A percentile compares a stretch with the other conserved stretches of the same genome.
phyloP scores from a whole-genome alignment of 37 sponge, comb jelly and placozoan genomes.

The Cladorhizidae sp. region DNA sequence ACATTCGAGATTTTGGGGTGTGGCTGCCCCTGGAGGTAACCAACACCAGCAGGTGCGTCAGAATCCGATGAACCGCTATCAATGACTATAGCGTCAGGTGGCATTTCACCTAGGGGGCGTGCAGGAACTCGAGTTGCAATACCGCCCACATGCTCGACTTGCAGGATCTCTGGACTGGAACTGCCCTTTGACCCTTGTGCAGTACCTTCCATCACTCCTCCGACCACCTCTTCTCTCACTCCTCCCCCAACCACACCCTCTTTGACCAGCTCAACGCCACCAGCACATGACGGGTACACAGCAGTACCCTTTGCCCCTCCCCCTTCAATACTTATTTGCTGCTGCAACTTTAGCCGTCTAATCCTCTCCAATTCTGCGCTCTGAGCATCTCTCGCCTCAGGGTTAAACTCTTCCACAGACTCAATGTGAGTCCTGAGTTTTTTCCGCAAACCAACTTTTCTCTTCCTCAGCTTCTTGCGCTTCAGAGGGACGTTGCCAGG shows the following conservation, averaged over 20 bases:
- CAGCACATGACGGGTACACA: background rate
- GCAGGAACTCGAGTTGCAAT: background rate
- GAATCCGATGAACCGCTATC: conserved; percentile 28
- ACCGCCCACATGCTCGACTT: background rate
- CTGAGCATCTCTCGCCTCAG: conserved; percentile 66
- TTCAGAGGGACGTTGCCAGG: background rate
- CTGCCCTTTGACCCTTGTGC: background rate
- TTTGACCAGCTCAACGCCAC: background rate
- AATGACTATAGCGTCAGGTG: conserved; percentile 30
- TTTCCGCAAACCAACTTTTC: conserved; percentile 20
- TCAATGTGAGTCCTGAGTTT: conserved; percentile 36
- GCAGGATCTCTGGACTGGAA: conserved; percentile 12
- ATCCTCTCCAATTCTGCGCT: conserved; percentile 77
- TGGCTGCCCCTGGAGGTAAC: background rate
- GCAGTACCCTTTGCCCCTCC: background rate
- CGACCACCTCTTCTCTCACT: background rate
- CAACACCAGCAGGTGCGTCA: background rate
- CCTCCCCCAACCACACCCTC: background rate
- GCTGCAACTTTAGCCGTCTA: conserved; percentile 48
- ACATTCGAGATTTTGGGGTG: background rate
- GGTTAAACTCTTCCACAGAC: conserved; percentile 68
- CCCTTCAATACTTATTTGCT: background rate
- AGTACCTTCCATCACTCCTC: background rate
- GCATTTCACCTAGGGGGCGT: no score
- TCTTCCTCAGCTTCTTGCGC: conserved; percentile 15